Percentiles rank a stretch among this genome's conserved stretches.
These are phyloP conservation scores for Entosphenus tridentatus DNA, from an alignment of 2,113 vertebrate genomes.

Conservation along the genomic window DNA sequence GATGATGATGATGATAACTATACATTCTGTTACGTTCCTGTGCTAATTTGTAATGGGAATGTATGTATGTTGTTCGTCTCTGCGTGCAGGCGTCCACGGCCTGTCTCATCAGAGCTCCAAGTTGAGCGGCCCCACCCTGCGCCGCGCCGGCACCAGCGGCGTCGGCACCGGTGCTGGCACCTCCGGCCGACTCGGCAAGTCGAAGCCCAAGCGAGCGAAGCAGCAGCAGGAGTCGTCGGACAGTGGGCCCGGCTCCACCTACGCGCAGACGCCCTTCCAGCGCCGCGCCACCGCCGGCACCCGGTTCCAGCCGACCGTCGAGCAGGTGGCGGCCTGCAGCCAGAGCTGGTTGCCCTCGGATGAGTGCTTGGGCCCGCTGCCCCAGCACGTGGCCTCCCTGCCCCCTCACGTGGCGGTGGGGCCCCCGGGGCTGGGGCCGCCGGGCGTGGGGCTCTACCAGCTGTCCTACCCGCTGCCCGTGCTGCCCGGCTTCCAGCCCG, in stretches of 20 bases:
- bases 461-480: neutral
- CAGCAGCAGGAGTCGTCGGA: neutral
- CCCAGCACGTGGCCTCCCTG: neutral
- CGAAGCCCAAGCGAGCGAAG: neutral
- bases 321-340: neutral
- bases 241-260: neutral
- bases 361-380: neutral
- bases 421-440: too few species aligned
- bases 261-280: neutral
- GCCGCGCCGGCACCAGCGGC: too few species aligned
- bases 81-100: too few species aligned
- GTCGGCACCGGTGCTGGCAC: too few species aligned
- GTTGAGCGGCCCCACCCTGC: too few species aligned
- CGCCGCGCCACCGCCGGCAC: neutral
- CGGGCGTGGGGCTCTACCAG: neutral
- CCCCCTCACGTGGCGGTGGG: neutral
- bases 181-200: neutral
- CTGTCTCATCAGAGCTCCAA: too few species aligned
- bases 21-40: too few species aligned
- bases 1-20: too few species aligned
- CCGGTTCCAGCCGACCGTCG: neutral
- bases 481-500: slow-evolving; percentile 4
- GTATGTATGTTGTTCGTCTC: too few species aligned
- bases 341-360: slow-evolving; percentile 1
- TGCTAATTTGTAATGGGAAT: too few species aligned